Base-by-base conservation (phyloP, 1,140 invertebrate species). In the Oryctes rhinoceros region DNA sequence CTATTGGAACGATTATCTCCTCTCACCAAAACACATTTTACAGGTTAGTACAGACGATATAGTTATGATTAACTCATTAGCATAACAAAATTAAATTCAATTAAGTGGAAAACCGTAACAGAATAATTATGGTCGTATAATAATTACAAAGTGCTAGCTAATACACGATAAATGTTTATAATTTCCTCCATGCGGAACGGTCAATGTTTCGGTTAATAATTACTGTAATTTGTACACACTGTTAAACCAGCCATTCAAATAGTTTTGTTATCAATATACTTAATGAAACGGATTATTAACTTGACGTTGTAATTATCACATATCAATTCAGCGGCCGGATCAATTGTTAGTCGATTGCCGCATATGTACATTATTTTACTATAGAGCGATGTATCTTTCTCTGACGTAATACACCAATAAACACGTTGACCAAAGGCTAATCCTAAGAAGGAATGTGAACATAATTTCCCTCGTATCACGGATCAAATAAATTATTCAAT, bases 231-330 rank as follows among this genome's bases (percentile, higher is more conserved):
- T 59, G 53, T 59, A 59, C 53, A 18, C 13, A 18, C 18, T 15
- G 53, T 59, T 59, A 59, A 59, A 20, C 15, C 53, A 13, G 2
- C 53, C 53, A n/a, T 59, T 59, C 53, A 59, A 59, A 59, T 18
- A 18, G 53, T 59, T 59, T 59, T 59, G 53, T 59, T 59, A 59
- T 59, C 53, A 59, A 59, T 59, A 59, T n/a, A 59, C 53, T 6
- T 59, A 59, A 59, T 59, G 53, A 18, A 18, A 6, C 53, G 53
- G 53, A 59, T 59, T 59, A 59, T 59, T 59, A 59, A 18, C 15
- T 59, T 59, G 53, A 59, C 53, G 6, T 59, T 59, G 53, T 59
- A n/a, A 59, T 59, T 59, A 59, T 18, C 53, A 59, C 53, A n/a
- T 59, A 59, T 59, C 53, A 59, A 59, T 59, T 59, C 53, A 59